Percentiles rank a stretch among this genome's conserved stretches.
Conservation (phyloP, 2,797 vertebrate species). For the Schizopygopsis pylzovi region DNA sequence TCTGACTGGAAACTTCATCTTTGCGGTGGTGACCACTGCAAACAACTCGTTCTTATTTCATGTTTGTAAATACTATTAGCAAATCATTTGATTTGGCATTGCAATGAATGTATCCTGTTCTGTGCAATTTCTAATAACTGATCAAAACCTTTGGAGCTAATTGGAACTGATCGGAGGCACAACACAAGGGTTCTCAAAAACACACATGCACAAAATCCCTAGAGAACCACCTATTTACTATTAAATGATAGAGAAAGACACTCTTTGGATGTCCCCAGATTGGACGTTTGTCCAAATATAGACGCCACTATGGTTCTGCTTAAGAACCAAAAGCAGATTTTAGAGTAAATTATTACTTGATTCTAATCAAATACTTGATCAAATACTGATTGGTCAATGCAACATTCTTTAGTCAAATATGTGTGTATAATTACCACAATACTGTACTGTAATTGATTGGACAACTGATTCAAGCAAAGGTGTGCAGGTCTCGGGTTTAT, state of each 20-base stretch:
- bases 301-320: neutral
- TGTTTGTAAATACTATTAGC: neutral
- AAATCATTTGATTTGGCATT: neutral
- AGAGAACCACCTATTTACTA: neutral
- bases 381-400: neutral
- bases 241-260: neutral
- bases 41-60: neutral
- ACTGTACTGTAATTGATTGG: neutral
- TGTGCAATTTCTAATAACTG: neutral
- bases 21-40: neutral
- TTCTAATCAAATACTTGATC: neutral
- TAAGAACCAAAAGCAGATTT: slow-evolving; percentile 1
- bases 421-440: neutral
- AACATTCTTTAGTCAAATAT: neutral
- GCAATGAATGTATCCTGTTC: neutral
- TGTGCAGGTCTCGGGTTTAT: neutral
- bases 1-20: slow-evolving; percentile 1
- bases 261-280: neutral
- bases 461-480: neutral
- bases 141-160: neutral
- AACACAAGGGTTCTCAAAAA: neutral
- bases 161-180: neutral
- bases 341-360: neutral
- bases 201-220: neutral
- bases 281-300: neutral